Conservation (phyloP, 2,888 invertebrate species). For the Catocala sponsa region DNA sequence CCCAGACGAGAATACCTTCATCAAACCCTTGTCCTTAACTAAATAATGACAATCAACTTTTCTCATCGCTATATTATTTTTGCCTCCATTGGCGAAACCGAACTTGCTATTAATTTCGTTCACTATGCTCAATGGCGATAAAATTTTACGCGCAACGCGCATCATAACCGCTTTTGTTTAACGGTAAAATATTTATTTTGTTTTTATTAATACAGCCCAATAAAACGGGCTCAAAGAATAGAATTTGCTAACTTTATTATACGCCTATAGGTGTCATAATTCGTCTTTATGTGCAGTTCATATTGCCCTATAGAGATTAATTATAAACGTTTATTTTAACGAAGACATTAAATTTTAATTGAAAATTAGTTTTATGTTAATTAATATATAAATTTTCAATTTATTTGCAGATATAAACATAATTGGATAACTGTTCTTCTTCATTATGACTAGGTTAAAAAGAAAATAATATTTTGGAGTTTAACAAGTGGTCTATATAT, state of each 20-base stretch:
- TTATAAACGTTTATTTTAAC: constrained; percentile 39
- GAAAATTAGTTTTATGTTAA: neutral
- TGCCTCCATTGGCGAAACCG: no score
- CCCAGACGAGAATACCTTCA: no score
- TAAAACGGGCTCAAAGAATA: constrained; percentile 49
- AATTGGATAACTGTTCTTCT: no score
- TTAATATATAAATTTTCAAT: neutral
- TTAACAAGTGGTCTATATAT: no score
- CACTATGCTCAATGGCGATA: constrained; percentile 43
- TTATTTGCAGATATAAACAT: neutral
- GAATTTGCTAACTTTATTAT: constrained; percentile 53
- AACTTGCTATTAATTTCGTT: constrained; percentile 44
- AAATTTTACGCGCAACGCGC: constrained; percentile 49
- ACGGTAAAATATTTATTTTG: constrained; percentile 51
- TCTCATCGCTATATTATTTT: no score
- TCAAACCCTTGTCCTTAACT: no score
- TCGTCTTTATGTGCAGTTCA: constrained; percentile 44
- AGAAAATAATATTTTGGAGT: no score
- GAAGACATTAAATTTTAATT: neutral
- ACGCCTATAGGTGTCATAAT: constrained; percentile 50
- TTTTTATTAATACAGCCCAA: constrained; percentile 54
- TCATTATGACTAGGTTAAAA: no score
- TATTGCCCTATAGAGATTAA: constrained; percentile 21
- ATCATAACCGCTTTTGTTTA: constrained; percentile 47
- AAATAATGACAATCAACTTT: no score